Conservation (phyloP, 2,113 vertebrate species). For the Tyto alba region DNA sequence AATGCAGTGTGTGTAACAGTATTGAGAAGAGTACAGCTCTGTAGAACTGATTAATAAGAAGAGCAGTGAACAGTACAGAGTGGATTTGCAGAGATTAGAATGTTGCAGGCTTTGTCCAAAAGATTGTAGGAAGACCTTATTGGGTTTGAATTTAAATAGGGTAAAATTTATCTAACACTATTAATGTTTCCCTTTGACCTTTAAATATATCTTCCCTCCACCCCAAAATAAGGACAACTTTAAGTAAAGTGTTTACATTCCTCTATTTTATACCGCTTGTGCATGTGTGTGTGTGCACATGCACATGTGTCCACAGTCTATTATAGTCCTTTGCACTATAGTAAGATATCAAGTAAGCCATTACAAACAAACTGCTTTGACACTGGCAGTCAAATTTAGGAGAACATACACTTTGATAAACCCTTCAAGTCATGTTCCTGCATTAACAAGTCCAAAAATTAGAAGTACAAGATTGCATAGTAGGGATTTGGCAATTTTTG, state of each 20-base stretch:
- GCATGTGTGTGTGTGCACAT: background rate
- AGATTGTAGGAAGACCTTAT: conserved; percentile 64
- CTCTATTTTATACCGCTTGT: background rate
- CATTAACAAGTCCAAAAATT: background rate
- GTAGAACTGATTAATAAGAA: conserved; percentile 70
- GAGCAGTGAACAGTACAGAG: conserved; percentile 57
- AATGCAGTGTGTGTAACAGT: conserved; percentile 55
- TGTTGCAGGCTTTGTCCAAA: conserved; percentile 66
- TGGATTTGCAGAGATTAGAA: conserved; percentile 76
- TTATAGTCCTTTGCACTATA: background rate
- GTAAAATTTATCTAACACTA: conserved; percentile 44
- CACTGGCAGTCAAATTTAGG: background rate
- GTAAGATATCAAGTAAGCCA: background rate
- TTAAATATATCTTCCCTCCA: conserved; percentile 21
- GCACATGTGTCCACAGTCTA: accelerated
- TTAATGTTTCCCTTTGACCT: conserved; percentile 47
- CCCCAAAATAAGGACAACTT: background rate
- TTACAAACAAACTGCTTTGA: background rate
- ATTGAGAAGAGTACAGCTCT: conserved; percentile 45
- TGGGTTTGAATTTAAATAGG: conserved; percentile 68
- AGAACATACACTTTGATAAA: background rate
- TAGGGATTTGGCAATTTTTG: background rate
- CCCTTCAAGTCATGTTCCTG: background rate
- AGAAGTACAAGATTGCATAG: background rate
- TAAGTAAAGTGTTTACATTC: conserved; percentile 6